A percentile compares a stretch with the other conserved stretches of the same genome.
phyloP scores from a whole-genome alignment of 2,113 vertebrate species.

The Trogon surrucura region DNA sequence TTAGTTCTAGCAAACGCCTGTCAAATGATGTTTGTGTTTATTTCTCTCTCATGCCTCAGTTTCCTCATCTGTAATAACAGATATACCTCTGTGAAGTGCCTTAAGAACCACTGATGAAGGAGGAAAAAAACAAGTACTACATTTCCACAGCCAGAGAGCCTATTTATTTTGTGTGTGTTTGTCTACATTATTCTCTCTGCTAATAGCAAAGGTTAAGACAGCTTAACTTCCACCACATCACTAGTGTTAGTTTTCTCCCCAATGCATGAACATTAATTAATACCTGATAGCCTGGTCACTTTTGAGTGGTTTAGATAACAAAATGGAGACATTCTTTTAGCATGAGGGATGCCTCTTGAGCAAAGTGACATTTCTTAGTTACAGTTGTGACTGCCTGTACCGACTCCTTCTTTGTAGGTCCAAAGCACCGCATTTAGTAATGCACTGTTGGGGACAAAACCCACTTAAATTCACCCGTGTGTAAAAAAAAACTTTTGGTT shows the following conservation, averaged over 20 bases:
- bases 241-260: not conserved
- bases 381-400: not conserved
- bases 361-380: not conserved
- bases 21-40: not conserved
- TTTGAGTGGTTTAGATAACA: not conserved
- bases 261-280: not conserved
- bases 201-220: not conserved
- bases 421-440: not conserved
- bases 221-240: not conserved
- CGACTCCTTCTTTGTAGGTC: not conserved
- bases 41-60: not conserved
- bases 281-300: not conserved
- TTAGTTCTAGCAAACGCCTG: not conserved
- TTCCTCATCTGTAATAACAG: not conserved
- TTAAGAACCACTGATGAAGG: not conserved
- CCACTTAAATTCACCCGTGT: accelerated
- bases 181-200: not conserved
- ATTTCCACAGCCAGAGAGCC: not conserved
- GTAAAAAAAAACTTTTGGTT: not conserved
- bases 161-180: not conserved
- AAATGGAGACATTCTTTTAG: not conserved
- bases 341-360: not conserved
- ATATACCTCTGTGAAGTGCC: not conserved
- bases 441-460: not conserved
- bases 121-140: not conserved